phyloP scores from a whole-genome alignment of 1,140 invertebrate genomes.

The Trichonephila clavipes region DNA sequence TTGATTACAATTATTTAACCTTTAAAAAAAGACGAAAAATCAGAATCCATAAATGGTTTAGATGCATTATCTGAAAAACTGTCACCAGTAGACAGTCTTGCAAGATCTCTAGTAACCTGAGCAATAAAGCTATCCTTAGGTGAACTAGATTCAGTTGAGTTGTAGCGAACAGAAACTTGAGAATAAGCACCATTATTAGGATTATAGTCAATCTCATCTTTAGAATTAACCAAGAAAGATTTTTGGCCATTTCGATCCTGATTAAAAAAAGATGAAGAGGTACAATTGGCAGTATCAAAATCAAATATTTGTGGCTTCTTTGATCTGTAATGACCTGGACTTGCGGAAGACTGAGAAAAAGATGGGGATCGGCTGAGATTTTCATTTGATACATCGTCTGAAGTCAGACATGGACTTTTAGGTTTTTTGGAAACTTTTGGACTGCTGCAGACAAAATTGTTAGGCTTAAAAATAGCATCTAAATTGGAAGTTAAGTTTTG shows the following conservation, averaged over 20 bases:
- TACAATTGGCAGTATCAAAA: not conserved
- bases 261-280: not conserved
- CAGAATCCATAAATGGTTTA: constrained; percentile 38
- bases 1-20: not conserved
- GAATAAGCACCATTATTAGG: constrained; percentile 45
- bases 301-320: constrained; percentile 37
- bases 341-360: constrained; percentile 46
- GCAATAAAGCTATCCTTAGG: constrained; percentile 69
- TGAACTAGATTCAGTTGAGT: not conserved
- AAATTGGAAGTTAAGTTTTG: constrained; percentile 35
- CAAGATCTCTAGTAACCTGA: constrained; percentile 69
- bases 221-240: not conserved
- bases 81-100: constrained; percentile 49
- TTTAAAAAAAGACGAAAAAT: constrained; percentile 44
- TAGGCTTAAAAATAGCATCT: constrained; percentile 58
- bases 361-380: constrained; percentile 38
- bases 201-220: not conserved
- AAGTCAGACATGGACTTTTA: not conserved
- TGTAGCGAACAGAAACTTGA: not conserved
- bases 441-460: constrained; percentile 67
- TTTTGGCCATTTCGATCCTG: not conserved
- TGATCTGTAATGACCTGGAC: constrained; percentile 10
- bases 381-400: not conserved
- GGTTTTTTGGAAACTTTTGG: constrained; percentile 44
- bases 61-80: constrained; percentile 27